phyloP scores from a whole-genome alignment of 2,888 invertebrate genomes.

The Hyposoter dolosus region DNA sequence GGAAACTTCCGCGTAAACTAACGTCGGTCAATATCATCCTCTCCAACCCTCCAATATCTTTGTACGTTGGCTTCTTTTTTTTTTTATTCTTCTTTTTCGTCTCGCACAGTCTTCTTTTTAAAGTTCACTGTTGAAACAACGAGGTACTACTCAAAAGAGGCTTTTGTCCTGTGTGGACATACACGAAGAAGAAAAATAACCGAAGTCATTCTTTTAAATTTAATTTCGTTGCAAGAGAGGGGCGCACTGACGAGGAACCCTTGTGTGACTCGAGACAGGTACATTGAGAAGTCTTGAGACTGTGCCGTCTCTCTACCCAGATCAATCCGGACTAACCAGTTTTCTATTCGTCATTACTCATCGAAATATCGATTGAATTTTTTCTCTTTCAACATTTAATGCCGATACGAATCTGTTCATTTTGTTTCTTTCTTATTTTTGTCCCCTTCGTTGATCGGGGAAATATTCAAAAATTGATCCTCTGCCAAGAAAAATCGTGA shows the following conservation, averaged over 20 bases:
- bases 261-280: constrained; percentile 19
- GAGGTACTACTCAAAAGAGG: constrained; percentile 79
- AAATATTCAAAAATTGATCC: background rate
- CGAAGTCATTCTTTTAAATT: constrained; percentile 83
- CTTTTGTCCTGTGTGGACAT: constrained; percentile 77
- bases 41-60: constrained; percentile 12
- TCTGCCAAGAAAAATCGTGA: background rate
- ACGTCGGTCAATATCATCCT: constrained; percentile 39
- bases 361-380: background rate
- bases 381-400: background rate
- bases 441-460: background rate
- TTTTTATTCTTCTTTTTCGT: constrained; percentile 15
- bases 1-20: constrained; percentile 68
- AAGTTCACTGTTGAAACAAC: constrained; percentile 78
- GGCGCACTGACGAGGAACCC: constrained; percentile 10
- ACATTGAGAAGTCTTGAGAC: background rate
- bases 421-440: background rate
- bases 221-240: constrained; percentile 73
- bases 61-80: constrained; percentile 31
- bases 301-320: background rate
- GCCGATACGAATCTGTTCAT: background rate
- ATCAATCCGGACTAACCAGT: background rate
- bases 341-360: constrained; percentile 1
- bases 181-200: constrained; percentile 77
- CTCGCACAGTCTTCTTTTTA: constrained; percentile 17